Percentiles rank a stretch among this genome's conserved stretches.
Conservation (phyloP, 2,888 invertebrate species). For the Bugula neritina region DNA sequence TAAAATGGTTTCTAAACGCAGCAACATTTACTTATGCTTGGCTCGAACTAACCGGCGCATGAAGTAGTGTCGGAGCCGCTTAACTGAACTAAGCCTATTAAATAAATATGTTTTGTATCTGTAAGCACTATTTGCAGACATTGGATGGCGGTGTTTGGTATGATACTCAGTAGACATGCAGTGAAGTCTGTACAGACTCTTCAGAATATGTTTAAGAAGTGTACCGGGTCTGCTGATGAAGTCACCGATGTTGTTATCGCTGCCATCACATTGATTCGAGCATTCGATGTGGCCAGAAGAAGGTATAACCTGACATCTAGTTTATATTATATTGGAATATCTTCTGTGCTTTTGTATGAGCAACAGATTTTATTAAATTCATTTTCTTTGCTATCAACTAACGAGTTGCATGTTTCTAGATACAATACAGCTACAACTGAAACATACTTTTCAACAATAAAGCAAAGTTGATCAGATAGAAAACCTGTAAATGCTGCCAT, state of each 20-base stretch:
- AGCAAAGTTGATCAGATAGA: background rate
- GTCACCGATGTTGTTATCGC: background rate
- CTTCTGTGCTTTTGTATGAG: background rate
- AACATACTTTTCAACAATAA: too few species aligned
- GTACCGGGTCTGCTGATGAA: background rate
- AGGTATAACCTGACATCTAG: too few species aligned
- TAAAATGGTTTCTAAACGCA: too few species aligned
- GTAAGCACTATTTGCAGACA: slow-evolving; percentile 3
- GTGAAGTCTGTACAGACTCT: background rate
- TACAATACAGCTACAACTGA: too few species aligned
- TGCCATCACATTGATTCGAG: background rate
- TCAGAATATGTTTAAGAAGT: background rate
- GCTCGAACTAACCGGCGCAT: too few species aligned
- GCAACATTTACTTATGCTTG: too few species aligned
- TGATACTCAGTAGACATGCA: background rate
- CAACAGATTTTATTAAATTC: background rate
- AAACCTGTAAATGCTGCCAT: background rate
- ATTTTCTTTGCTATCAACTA: background rate
- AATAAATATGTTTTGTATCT: background rate
- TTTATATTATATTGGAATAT: background rate
- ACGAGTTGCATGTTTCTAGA: background rate
- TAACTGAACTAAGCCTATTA: background rate
- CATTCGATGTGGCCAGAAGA: background rate
- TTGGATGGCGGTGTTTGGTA: slow-evolving; percentile 19
- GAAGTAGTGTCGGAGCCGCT: too few species aligned